Base-by-base conservation (phyloP, 1,140 invertebrate species). In the Drosophila murphyi region DNA sequence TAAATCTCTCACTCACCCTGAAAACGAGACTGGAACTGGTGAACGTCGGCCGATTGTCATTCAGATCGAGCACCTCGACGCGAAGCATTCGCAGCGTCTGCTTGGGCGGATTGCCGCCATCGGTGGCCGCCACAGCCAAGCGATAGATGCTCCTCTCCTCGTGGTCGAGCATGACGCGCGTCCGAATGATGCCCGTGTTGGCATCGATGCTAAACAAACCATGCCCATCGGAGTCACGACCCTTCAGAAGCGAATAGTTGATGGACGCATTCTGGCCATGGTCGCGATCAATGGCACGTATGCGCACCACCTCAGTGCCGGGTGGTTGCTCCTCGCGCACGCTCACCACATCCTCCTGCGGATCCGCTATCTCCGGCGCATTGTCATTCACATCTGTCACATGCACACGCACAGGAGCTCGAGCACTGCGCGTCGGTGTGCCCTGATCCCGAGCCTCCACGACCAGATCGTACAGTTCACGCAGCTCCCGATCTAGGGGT, bases 331-430 rank as follows among this genome's bases (percentile, higher is more conserved):
- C 97, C 93, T 98, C 97, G 47, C 97, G 94, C 6, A 98, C 96
- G 79, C 97, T 97, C 1, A 98, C 95, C 4, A 97, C 95, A 91
- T 97, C 96, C 91, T 97, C 96, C 85, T 96, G 95, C 4, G 97
- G 97, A 92, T 98, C 97, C 35, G 97, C 95, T 63, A 98, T 97
- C 92, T 96, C 95, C 7, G 97, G 97, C 5, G 96, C 94, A 93
- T 98, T 98, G 93, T 99, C 98, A 92, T 99, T 99, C 3, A 97
- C 95, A 92, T 98, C 98, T 10, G 95, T 94, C 3, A 97, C 95
- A 65, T 94, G 93, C 0, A 99, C 95, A 76, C 95, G 94, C 52
- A 98, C 93, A 4, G 95, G 94, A 0, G 97, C 96, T 72, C 96
- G 93, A 10, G 95, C 94, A 62, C 95, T 96, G 57, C 96, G 94